Evolutionary conservation across 1,140 invertebrate species (phyloP).

Genomic region (Ganaspis sp.): DNA sequence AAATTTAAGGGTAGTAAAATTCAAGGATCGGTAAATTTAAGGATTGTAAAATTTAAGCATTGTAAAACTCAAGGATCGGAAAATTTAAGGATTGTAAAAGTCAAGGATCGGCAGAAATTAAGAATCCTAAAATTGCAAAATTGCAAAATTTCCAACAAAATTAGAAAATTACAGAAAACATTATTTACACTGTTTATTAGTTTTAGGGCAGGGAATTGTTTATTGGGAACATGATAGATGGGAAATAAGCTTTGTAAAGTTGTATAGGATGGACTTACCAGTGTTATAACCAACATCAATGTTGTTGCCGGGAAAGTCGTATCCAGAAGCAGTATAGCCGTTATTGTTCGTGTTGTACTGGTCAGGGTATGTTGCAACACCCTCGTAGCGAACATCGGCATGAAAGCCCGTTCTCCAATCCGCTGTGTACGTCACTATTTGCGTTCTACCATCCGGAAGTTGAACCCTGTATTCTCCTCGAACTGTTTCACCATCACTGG

Average conservation of each 20-base stretch:
- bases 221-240: not conserved
- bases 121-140: no score
- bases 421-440: constrained; percentile 85
- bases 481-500: constrained; percentile 84
- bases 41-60: no score
- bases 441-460: constrained; percentile 85
- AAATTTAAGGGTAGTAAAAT: no score
- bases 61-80: no score
- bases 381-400: constrained; percentile 87
- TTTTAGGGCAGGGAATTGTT: not conserved
- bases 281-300: constrained; percentile 52
- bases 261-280: constrained; percentile 45
- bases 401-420: constrained; percentile 88
- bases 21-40: no score
- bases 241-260: not conserved
- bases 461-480: constrained; percentile 85
- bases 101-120: no score
- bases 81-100: no score
- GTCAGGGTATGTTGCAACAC: constrained; percentile 82
- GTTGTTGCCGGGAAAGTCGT: constrained; percentile 44
- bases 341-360: constrained; percentile 68
- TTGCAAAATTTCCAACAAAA: no score
- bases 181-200: no score
- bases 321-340: constrained; percentile 49
- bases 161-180: no score